Base-by-base conservation (phyloP, 2,888 invertebrate species). In the Onthophagus sagittarius region DNA sequence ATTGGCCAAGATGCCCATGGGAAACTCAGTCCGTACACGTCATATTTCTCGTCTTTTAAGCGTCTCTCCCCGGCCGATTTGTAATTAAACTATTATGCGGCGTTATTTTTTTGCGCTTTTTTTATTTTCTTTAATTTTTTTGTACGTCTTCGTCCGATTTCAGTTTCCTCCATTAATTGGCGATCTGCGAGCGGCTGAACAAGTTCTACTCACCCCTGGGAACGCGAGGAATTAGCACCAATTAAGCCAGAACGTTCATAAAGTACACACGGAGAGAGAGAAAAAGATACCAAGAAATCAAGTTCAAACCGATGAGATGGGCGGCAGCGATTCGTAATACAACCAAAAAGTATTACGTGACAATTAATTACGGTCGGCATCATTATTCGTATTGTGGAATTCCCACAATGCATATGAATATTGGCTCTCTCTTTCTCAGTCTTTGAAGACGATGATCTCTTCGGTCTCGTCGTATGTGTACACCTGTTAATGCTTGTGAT, bases 401-500 rank as follows among this genome's bases (percentile, higher is more conserved):
- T 53, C 71, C 65, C 71, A 71, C 71, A 73, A 69, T 71, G 70
- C 15, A 70, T 73, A 70, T 63, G 70, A 73, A 70, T 69, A 65
- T 69, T 69, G 53, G 67, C 31, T 32, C 67, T 67, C 31, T 67
- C 31, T 64, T 53, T 53, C 39, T 53, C 39, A 23, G 23, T 23
- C 23, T 23, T 11, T 7, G 39, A 53, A 53, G 39, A 11, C 11
- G 39, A 11, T 53, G 23, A 23, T 53, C 39, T 53, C 39, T 53
- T 53, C 11, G 39, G 23, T 23, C 39, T 53, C 39, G 39, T 53
- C 39, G 65, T 65, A 39, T 64, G 64, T 70, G 75, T 72, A 79
- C 81, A 81, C 81, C 81, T 81, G 81, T 80, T 79, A 76, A 75
- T 71, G 76, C 76, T 74, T 53, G 70, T 72, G 69, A 79, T 81